A percentile compares a stretch with the other conserved stretches of the same genome.
Evolutionary conservation across 2,888 invertebrate species (phyloP).

Genomic region (Acronicta psi): DNA sequence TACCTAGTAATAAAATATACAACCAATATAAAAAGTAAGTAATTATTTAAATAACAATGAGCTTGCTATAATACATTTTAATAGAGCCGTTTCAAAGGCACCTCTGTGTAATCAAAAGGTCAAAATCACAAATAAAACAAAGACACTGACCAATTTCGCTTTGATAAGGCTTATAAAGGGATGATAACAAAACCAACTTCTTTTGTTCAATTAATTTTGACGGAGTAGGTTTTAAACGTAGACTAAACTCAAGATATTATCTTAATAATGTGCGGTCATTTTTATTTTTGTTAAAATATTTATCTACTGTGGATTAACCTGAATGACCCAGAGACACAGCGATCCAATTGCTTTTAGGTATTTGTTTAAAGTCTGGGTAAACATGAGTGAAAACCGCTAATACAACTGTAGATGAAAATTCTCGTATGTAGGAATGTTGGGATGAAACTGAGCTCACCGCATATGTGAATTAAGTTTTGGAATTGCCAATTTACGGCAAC

Average conservation of each 20-base stretch:
- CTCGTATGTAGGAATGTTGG: too few species aligned
- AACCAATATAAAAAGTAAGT: not conserved
- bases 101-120: not conserved
- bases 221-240: not conserved
- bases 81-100: not conserved
- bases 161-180: conserved; percentile 4
- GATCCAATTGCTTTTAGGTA: not conserved
- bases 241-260: not conserved
- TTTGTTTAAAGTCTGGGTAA: conserved; percentile 1
- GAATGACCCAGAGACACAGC: not conserved
- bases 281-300: too few species aligned
- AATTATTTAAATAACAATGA: not conserved
- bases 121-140: conserved; percentile 4
- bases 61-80: not conserved
- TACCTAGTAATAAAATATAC: not conserved
- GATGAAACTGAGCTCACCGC: not conserved
- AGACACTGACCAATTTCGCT: conserved; percentile 7
- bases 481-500: too few species aligned
- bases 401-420: too few species aligned
- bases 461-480: too few species aligned
- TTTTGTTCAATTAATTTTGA: conserved; percentile 7
- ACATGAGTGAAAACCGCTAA: not conserved
- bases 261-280: not conserved
- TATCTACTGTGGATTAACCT: not conserved
- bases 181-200: conserved; percentile 2